phyloP scores from a whole-genome alignment of 2,797 vertebrate species.

The Avahi laniger region DNA sequence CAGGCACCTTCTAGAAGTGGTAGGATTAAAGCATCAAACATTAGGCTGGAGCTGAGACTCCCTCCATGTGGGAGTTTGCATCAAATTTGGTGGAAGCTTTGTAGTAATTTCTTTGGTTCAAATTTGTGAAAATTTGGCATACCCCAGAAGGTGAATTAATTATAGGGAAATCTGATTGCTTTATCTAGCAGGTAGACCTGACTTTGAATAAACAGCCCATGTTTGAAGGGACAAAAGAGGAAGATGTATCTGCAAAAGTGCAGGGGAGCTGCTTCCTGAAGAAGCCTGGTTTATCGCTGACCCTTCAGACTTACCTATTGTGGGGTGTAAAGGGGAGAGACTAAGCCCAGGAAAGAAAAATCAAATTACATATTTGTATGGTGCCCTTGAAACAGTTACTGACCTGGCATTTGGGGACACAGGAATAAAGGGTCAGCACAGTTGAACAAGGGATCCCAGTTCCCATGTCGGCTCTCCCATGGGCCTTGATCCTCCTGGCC shows the following conservation, averaged over 20 bases:
- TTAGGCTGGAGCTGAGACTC: neutral
- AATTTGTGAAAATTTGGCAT: neutral
- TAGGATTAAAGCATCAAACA: neutral
- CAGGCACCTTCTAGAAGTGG: neutral
- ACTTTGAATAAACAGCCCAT: neutral
- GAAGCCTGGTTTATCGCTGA: neutral
- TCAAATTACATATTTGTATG: neutral
- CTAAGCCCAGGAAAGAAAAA: neutral
- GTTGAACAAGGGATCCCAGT: neutral
- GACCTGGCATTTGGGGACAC: neutral
- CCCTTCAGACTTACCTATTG: neutral
- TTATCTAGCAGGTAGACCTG: neutral
- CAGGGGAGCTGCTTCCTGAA: neutral
- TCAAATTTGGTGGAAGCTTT: neutral
- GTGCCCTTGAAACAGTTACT: neutral
- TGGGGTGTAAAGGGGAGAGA: neutral
- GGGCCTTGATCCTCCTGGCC: accelerated
- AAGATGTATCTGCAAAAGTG: neutral
- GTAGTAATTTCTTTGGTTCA: neutral
- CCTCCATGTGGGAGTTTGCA: neutral
- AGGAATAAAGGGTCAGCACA: neutral
- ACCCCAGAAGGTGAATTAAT: neutral
- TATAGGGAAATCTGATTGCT: neutral
- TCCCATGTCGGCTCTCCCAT: neutral
- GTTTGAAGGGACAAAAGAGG: neutral